A percentile compares a stretch with the other conserved stretches of the same genome.
Conservation (phyloP, 1,140 invertebrate species). For the Ctenoplectra terminalis region DNA sequence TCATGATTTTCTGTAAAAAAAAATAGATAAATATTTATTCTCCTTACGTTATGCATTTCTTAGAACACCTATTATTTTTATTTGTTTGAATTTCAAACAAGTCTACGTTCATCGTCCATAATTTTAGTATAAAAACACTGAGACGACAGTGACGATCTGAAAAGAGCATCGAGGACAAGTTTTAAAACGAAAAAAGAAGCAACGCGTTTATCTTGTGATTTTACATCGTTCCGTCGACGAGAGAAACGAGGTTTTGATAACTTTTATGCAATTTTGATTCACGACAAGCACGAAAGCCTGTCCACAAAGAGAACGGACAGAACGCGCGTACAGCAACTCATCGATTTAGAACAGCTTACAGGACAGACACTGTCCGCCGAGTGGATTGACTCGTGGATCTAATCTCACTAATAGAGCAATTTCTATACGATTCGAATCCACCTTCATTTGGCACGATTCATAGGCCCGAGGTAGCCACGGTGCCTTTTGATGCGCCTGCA, state of each 20-base stretch:
- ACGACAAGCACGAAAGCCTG: not conserved
- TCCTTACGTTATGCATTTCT: no score
- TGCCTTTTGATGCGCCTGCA: conserved; percentile 40
- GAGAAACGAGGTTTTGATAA: not conserved
- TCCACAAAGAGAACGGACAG: not conserved
- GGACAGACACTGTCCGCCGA: conserved; percentile 4
- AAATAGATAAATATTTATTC: no score
- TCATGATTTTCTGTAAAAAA: no score
- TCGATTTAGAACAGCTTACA: conserved; percentile 26
- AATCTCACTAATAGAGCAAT: conserved; percentile 64
- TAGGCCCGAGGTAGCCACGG: not conserved
- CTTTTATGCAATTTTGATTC: conserved; percentile 23
- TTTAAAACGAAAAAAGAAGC: not conserved
- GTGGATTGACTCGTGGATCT: conserved; percentile 49
- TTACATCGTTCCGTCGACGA: no score
- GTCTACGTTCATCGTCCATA: no score
- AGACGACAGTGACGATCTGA: no score
- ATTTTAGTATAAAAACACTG: no score
- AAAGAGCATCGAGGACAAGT: not conserved
- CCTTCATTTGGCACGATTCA: conserved; percentile 33
- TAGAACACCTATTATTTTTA: no score
- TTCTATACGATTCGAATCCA: conserved; percentile 44
- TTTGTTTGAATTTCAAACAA: no score
- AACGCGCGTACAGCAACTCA: not conserved
- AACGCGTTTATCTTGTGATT: not conserved